Percentiles rank a stretch among this genome's conserved stretches.
These are phyloP conservation scores for Columba livia DNA, from an alignment of 2,113 vertebrate genomes.

Conservation along the genomic window DNA sequence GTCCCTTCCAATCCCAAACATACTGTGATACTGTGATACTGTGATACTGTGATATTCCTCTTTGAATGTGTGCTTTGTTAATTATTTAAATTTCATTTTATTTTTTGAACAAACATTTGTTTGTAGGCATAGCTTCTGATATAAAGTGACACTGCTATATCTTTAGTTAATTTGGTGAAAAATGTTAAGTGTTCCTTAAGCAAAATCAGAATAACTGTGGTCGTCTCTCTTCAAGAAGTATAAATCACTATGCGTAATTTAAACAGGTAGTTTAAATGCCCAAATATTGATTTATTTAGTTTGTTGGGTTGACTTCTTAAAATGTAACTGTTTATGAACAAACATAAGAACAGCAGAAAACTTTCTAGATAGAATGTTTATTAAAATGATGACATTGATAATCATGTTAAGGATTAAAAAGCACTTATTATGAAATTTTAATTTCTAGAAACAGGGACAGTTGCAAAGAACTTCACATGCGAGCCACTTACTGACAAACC, in stretches of 20 bases:
- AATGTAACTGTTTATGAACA: not conserved
- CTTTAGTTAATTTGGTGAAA: not conserved
- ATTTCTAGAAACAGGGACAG: not conserved
- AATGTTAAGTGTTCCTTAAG: fast-evolving
- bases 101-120: not conserved
- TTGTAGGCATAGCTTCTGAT: not conserved
- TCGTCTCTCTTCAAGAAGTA: not conserved
- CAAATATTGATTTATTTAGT: not conserved
- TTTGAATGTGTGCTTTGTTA: not conserved
- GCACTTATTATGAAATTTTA: not conserved
- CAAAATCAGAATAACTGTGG: not conserved
- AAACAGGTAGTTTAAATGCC: not conserved
- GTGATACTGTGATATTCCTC: no score
- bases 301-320: not conserved
- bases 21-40: no score
- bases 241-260: not conserved
- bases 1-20: no score
- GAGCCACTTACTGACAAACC: not conserved
- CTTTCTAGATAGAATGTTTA: not conserved
- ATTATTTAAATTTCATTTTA: not conserved
- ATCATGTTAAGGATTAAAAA: not conserved
- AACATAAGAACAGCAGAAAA: not conserved
- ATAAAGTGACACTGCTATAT: not conserved
- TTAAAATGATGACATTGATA: not conserved
- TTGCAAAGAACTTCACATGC: not conserved